These are phyloP conservation scores for Pseudoips prasinana DNA, from an alignment of 2,888 invertebrate genomes.

Conservation along the genomic window DNA sequence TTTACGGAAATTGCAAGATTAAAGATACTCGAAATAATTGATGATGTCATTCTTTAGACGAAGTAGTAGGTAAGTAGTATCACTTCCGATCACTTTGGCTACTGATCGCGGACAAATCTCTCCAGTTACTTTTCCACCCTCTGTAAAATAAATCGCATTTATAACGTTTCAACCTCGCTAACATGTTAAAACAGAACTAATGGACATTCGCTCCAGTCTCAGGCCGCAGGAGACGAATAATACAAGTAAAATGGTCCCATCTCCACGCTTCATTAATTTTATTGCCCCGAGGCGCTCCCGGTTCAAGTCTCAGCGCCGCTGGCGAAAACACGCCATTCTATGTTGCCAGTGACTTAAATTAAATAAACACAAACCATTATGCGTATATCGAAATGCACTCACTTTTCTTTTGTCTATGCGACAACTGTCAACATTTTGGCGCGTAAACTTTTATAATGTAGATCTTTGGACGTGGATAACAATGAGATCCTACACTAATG, in stretches of 20 bases:
- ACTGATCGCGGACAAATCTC: constrained; percentile 70
- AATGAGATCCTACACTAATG: constrained; percentile 66
- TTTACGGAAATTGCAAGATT: no score
- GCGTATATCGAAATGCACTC: constrained; percentile 63
- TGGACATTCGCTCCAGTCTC: constrained; percentile 81
- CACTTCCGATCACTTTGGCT: constrained; percentile 58
- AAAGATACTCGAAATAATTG: no score
- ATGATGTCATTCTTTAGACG: no score
- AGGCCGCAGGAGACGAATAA: constrained; percentile 81
- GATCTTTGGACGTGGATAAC: constrained; percentile 41
- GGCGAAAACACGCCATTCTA: constrained; percentile 76
- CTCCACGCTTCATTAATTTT: constrained; percentile 82
- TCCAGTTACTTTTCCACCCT: constrained; percentile 76
- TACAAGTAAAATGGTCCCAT: constrained; percentile 83
- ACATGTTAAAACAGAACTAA: constrained; percentile 83
- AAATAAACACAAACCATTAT: constrained; percentile 78
- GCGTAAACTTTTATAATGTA: constrained; percentile 68
- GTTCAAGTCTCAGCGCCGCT: constrained; percentile 56
- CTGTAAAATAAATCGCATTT: constrained; percentile 80
- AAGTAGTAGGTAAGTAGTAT: constrained; percentile 22
- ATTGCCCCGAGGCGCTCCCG: constrained; percentile 78
- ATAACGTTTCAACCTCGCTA: constrained; percentile 82
- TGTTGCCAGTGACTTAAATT: constrained; percentile 76
- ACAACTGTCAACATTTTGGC: constrained; percentile 75
- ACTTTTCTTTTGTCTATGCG: constrained; percentile 66